A percentile compares a stretch with the other conserved stretches of the same genome.
Evolutionary conservation across 2,113 vertebrate species (phyloP).

Genomic region (Leptobrachium ailaonicum): DNA sequence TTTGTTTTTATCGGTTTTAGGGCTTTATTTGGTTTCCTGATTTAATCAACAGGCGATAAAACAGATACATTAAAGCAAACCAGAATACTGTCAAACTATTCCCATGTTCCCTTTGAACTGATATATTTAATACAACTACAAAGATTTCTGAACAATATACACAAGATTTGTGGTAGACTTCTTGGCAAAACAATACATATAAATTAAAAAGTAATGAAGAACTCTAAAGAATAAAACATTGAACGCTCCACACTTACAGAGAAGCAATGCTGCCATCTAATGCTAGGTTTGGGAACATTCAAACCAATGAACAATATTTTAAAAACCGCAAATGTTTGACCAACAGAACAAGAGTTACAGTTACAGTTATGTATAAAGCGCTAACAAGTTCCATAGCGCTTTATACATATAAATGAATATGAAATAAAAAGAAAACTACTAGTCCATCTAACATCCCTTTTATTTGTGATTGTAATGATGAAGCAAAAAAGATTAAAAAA

Average conservation of each 20-base stretch:
- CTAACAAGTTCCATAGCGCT: too few relatives aligned
- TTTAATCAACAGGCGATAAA: not conserved
- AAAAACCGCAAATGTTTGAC: too few relatives aligned
- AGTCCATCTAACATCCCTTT: too few relatives aligned
- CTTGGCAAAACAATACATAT: not conserved
- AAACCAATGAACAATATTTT: too few relatives aligned
- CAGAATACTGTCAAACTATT: not conserved
- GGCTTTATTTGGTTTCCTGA: not conserved
- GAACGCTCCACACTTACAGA: not conserved
- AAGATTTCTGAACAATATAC: not conserved
- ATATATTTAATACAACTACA: not conserved
- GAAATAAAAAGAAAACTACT: too few relatives aligned
- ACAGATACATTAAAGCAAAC: not conserved
- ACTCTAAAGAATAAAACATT: not conserved
- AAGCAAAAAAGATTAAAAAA: too few relatives aligned
- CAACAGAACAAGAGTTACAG: too few relatives aligned
- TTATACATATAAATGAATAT: too few relatives aligned
- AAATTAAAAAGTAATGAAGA: not conserved
- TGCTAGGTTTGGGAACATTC: not conserved
- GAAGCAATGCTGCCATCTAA: constrained; percentile 26
- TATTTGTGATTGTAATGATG: too few relatives aligned
- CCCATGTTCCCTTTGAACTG: not conserved
- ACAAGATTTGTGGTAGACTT: not conserved
- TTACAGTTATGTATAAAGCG: too few relatives aligned
- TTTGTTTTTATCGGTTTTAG: too few relatives aligned